A percentile compares a stretch with the other conserved stretches of the same genome.
phyloP scores from a whole-genome alignment of 2,797 vertebrate genomes.

The Platalea minor region DNA sequence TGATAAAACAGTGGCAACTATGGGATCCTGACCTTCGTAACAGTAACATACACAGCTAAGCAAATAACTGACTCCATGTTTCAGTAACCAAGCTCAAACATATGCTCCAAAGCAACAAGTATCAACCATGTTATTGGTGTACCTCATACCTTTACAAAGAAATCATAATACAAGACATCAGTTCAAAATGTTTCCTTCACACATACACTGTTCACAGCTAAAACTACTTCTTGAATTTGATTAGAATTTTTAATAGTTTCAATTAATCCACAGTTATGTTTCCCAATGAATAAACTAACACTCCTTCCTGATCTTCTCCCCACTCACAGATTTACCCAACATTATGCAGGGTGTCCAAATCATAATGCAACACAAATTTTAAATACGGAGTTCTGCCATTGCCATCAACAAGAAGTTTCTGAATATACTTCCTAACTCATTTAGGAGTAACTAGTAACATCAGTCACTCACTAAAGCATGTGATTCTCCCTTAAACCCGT shows the following conservation, averaged over 20 bases:
- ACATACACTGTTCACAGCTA: not conserved
- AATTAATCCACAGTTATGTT: not conserved
- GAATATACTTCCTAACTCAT: not conserved
- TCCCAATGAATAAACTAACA: not conserved
- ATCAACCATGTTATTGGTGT: not conserved
- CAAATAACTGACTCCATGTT: not conserved
- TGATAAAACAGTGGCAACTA: not conserved
- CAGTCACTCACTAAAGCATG: not conserved
- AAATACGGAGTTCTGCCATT: not conserved
- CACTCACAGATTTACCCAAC: not conserved
- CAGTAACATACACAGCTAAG: not conserved
- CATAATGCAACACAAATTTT: not conserved
- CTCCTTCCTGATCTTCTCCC: not conserved
- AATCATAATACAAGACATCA: not conserved
- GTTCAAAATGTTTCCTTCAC: not conserved
- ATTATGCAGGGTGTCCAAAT: not conserved
- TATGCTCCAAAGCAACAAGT: not conserved
- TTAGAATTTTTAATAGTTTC: not conserved
- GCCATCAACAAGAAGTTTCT: not conserved
- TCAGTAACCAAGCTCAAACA: not conserved
- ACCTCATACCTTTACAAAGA: not conserved
- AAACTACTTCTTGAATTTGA: not conserved
- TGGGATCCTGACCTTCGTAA: not conserved
- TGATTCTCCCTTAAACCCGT: not conserved
- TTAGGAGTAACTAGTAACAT: rapidly evolving